Evolutionary conservation across 2,113 vertebrate genomes (phyloP).

Genomic region (Cisticola juncidis): DNA sequence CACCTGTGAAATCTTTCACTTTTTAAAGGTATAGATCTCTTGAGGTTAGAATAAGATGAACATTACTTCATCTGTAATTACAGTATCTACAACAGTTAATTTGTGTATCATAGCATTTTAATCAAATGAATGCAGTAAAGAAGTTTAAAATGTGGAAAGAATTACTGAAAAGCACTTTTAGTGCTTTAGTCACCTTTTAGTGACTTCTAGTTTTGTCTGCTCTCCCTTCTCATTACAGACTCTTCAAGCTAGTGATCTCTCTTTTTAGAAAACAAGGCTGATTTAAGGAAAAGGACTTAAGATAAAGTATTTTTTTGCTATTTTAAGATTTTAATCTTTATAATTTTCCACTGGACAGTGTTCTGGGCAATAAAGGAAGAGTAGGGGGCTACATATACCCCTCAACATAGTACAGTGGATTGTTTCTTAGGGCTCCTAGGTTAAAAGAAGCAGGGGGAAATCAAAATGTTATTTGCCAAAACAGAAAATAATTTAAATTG

Average conservation of each 20-base stretch:
- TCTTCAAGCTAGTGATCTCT: not conserved
- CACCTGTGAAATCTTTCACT: not conserved
- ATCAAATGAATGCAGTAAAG: not conserved
- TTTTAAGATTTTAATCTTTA: not conserved
- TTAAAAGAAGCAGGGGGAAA: not conserved
- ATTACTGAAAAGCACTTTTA: not conserved
- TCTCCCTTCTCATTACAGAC: not conserved
- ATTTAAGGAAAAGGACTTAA: not conserved
- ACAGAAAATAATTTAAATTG: not conserved
- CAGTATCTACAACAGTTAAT: not conserved
- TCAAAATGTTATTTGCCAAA: not conserved
- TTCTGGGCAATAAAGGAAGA: not conserved
- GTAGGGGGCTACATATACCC: not conserved
- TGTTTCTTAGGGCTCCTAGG: not conserved
- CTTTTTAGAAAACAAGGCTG: not conserved
- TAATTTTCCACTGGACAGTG: not conserved
- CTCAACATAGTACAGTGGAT: not conserved
- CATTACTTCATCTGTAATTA: not conserved
- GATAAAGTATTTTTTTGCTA: not conserved
- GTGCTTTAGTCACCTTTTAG: too few relatives aligned
- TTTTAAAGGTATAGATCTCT: not conserved
- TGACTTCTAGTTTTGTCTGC: not conserved
- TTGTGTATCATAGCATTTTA: not conserved
- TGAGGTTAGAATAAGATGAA: not conserved
- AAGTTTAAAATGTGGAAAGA: not conserved